Conservation (phyloP, 37 sponge, comb jelly and placozoan genomes). For the Eunapius fragilis region DNA sequence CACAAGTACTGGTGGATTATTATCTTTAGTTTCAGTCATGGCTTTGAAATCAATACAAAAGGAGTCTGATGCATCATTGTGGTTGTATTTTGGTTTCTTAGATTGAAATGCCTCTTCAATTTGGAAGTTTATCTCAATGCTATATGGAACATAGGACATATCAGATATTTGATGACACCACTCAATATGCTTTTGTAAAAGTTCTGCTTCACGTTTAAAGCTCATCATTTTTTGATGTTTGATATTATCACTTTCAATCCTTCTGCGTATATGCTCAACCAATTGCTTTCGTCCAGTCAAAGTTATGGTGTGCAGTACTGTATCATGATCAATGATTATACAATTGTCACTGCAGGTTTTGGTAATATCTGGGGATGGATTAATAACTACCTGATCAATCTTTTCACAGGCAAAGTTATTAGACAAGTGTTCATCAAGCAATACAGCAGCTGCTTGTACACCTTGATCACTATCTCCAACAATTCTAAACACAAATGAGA, state of each 20-base stretch:
- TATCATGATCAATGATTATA: not conserved
- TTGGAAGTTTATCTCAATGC: constrained; percentile 15
- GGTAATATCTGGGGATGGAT: not conserved
- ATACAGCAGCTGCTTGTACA: not conserved
- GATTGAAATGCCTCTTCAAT: constrained; percentile 49
- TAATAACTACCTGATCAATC: not conserved
- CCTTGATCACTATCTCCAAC: not conserved
- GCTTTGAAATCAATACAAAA: constrained; percentile 36
- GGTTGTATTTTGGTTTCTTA: constrained; percentile 1
- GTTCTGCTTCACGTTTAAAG: constrained; percentile 21
- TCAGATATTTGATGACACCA: constrained; percentile 33
- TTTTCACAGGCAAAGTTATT: not conserved
- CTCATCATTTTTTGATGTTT: not conserved
- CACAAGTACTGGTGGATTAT: not conserved
- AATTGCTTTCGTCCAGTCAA: not conserved
- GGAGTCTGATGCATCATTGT: not conserved
- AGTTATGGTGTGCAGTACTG: not conserved
- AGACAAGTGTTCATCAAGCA: not conserved
- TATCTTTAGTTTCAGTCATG: constrained; percentile 17
- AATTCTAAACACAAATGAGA: not conserved
- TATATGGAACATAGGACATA: constrained; percentile 25
- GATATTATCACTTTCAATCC: not conserved
- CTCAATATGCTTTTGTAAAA: constrained; percentile 18
- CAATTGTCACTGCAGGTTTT: not conserved
- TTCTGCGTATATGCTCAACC: not conserved